A percentile compares a stretch with the other conserved stretches of the same genome.
Evolutionary conservation across 2,113 vertebrate genomes (phyloP).

Genomic region (Panurus biarmicus): DNA sequence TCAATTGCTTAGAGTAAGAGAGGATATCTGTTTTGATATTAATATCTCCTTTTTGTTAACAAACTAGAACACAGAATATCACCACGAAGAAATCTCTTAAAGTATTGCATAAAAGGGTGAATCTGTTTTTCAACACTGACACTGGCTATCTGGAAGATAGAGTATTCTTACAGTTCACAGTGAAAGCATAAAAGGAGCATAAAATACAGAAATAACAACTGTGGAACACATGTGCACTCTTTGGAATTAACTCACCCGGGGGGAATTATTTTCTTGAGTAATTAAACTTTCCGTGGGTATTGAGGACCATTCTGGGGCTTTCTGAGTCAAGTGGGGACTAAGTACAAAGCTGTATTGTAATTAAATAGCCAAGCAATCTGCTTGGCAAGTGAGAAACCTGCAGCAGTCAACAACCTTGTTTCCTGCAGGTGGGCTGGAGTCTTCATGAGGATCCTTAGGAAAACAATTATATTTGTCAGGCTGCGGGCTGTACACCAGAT

Average conservation of each 20-base stretch:
- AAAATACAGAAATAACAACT: background rate
- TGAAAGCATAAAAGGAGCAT: background rate
- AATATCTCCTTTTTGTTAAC: constrained; percentile 35
- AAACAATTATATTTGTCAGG: background rate
- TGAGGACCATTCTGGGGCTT: background rate
- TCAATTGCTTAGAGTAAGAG: background rate
- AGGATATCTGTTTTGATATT: constrained; percentile 1
- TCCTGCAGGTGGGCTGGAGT: constrained; percentile 3
- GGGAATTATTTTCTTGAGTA: background rate
- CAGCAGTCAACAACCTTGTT: background rate
- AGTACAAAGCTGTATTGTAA: background rate
- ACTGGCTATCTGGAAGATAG: background rate
- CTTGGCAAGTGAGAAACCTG: background rate
- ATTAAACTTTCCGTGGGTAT: constrained; percentile 27
- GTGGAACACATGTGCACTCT: background rate
- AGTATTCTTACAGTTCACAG: background rate
- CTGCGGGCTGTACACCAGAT: background rate
- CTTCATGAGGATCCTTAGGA: background rate
- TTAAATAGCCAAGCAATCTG: background rate
- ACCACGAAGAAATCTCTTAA: background rate
- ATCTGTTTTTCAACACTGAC: background rate
- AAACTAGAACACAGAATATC: constrained; percentile 4
- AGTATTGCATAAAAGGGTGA: background rate
- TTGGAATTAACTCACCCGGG: background rate
- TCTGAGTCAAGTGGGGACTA: background rate